Base-by-base conservation (phyloP, 2,797 vertebrate species). In the Hippoglossus hippoglossus region DNA sequence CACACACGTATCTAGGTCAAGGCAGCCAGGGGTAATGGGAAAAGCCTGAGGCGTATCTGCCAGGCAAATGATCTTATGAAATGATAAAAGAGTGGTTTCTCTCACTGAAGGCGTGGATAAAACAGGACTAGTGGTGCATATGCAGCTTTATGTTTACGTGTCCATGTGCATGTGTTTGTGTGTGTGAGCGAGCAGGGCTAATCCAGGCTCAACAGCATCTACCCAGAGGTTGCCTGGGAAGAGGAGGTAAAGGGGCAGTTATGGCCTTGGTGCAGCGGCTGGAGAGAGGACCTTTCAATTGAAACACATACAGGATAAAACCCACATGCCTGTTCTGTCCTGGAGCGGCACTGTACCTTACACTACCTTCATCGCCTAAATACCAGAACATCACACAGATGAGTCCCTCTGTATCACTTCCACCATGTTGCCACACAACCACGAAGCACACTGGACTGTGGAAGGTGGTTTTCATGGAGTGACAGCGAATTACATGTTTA, bases 1-100 rank as follows among this genome's bases (percentile, higher is more conserved):
- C 15, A 73, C 26, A 49, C 41, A 87, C 50, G 89, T 91, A 96
- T 95, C 88, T 96, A 94, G 94, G 94, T 95, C 94, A 96, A 93
- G 91, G 89, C 90, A 92, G 88, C 71, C 80, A 88, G 80, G 89
- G 90, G 91, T 94, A 90, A 93, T 90, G 86, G 90, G 91, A 94
- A 94, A 95, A 89, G 85, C 87, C 91, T 87, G 88, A 88, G 85
- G 89, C 88, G 71, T 90, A 93, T 95, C 93, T 93, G 91, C 90
- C 90, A 92, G 91, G 87, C 86, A 94, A 93, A 94, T 92, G 89
- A 93, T 92, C 86, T 90, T 88, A 91, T 91, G 83, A 91, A 93
- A 93, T 93, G 85, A 94, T 92, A 90, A 89, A 93, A 92, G 83
- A 82, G 67, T 82, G 82, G 77, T 82, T 87, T 83, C 71, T 90